Percentiles rank a stretch among this genome's conserved stretches.
Conservation (phyloP, 2,113 vertebrate genomes). For the Thalassoma bifasciatum region DNA sequence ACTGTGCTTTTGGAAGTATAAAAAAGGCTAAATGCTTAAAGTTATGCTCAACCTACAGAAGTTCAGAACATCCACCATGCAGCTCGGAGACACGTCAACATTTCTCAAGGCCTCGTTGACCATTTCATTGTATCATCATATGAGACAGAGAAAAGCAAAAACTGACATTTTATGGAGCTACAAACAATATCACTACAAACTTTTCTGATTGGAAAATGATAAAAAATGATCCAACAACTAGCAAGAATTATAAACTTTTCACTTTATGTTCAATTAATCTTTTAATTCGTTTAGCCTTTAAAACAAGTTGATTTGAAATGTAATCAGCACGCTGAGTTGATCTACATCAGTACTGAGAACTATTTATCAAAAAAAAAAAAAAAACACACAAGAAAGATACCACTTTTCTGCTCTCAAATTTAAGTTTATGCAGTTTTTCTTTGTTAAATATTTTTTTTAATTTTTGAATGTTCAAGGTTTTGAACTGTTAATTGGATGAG, state of each 20-base stretch:
- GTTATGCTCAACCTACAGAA: conserved; percentile 23
- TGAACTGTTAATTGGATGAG: not conserved
- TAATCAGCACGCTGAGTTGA: not conserved
- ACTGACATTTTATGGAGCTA: not conserved
- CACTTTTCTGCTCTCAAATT: not conserved
- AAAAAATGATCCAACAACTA: not conserved
- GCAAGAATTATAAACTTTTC: not conserved
- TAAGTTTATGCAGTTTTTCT: conserved; percentile 1
- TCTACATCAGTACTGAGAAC: not conserved
- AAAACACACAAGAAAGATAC: not conserved
- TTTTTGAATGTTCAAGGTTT: not conserved
- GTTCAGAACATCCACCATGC: not conserved
- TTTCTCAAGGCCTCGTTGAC: not conserved
- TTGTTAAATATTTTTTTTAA: not conserved
- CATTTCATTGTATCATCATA: not conserved
- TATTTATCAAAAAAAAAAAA: not conserved
- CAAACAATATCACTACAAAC: not conserved
- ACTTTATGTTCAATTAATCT: not conserved
- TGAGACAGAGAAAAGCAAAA: not conserved
- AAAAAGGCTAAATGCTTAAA: conserved; percentile 42
- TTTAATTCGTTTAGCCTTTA: not conserved
- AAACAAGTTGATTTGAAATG: not conserved
- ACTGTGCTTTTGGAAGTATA: conserved; percentile 22
- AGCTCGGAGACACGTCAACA: not conserved
- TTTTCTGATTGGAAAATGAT: not conserved